Conservation (phyloP, 2,113 vertebrate species). For the Elaphurus davidianus region DNA sequence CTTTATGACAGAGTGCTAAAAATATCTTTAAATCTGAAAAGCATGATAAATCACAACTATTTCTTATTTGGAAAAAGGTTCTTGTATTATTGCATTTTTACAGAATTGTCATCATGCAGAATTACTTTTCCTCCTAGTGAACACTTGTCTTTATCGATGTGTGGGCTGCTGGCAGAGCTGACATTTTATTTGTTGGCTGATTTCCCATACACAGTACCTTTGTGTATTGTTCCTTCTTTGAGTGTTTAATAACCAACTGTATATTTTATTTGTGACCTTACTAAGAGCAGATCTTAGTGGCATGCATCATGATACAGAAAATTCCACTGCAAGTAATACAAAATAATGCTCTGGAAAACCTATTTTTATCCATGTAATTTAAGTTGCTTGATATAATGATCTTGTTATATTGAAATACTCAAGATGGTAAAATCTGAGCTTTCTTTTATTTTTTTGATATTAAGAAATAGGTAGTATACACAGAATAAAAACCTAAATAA, state of each 20-base stretch:
- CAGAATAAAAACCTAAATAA: not conserved
- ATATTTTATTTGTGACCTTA: conserved; percentile 49
- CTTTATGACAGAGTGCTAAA: conserved; percentile 58
- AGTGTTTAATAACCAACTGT: conserved; percentile 34
- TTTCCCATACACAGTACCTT: not conserved
- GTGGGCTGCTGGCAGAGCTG: not conserved
- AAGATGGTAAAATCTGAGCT: not conserved
- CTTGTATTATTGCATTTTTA: conserved; percentile 42
- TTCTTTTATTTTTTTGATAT: not conserved
- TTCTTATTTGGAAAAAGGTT: conserved; percentile 64
- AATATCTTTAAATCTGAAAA: conserved; percentile 38
- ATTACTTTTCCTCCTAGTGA: conserved; percentile 31
- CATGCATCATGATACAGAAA: not conserved
- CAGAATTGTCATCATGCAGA: conserved; percentile 54
- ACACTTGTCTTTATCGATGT: not conserved
- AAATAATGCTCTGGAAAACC: conserved; percentile 8
- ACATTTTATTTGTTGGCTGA: conserved; percentile 25
- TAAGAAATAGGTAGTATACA: not conserved
- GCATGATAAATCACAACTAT: conserved; percentile 18
- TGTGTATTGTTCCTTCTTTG: not conserved
- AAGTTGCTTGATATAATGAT: conserved; percentile 9
- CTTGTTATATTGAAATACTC: not conserved
- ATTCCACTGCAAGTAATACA: not conserved
- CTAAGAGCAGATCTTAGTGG: not conserved
- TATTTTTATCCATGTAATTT: not conserved